phyloP scores from a whole-genome alignment of 2,113 vertebrate species.

The Sturnira hondurensis region DNA sequence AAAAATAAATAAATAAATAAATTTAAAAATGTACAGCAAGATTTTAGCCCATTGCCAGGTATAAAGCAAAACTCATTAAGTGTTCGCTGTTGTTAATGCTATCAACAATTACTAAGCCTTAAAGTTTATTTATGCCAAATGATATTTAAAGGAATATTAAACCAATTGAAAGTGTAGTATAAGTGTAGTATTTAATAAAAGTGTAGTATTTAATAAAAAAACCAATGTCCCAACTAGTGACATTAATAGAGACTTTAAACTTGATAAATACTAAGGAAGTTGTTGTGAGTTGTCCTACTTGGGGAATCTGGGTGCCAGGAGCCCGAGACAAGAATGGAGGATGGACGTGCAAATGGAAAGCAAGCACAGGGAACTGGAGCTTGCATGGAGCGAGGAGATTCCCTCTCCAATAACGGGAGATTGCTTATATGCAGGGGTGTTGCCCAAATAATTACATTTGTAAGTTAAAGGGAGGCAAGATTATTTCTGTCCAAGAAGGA shows the following conservation, averaged over 20 bases:
- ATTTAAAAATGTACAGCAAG: neutral
- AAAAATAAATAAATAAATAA: too few species aligned
- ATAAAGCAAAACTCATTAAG: neutral
- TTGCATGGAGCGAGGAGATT: accelerated
- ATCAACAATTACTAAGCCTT: neutral
- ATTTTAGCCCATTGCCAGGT: neutral
- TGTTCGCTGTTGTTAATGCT: neutral
- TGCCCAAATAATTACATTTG: neutral
- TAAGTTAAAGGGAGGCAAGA: neutral
- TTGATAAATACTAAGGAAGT: neutral
- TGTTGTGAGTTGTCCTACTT: neutral
- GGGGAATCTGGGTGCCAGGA: neutral
- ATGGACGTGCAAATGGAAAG: accelerated
- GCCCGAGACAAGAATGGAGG: too few species aligned
- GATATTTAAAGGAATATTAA: neutral
- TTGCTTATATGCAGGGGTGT: too few species aligned
- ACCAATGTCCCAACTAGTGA: neutral
- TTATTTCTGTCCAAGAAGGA: neutral
- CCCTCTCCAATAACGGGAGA: neutral
- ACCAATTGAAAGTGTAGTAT: neutral
- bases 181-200: neutral
- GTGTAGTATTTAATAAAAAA: neutral
- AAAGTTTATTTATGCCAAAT: neutral
- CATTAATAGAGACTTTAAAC: neutral
- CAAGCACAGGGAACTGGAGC: neutral